Evolutionary conservation across 2,113 vertebrate species (phyloP).

Genomic region (Noctilio leporinus): DNA sequence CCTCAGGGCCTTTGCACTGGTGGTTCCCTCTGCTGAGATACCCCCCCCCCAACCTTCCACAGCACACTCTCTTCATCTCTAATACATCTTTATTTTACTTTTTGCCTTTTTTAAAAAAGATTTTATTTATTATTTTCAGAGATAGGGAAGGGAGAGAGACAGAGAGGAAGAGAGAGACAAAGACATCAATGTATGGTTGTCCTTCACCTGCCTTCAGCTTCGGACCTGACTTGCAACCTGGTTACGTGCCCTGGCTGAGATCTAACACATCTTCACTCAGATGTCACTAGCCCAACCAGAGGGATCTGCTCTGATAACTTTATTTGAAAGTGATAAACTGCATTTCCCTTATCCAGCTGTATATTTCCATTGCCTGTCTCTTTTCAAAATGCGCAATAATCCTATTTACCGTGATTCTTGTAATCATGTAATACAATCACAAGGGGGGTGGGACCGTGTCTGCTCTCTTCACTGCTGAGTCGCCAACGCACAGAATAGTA

Average conservation of each 20-base stretch:
- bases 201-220: too few relatives aligned
- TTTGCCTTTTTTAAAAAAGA: too few relatives aligned
- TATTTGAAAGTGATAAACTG: not conserved
- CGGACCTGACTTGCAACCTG: too few relatives aligned
- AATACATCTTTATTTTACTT: not conserved
- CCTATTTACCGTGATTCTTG: not conserved
- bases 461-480: not conserved
- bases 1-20: not conserved
- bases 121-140: too few relatives aligned
- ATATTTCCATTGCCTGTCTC: not conserved
- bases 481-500: not conserved
- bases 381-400: not conserved
- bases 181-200: too few relatives aligned
- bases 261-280: not conserved
- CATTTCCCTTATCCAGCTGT: not conserved
- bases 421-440: not conserved
- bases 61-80: not conserved
- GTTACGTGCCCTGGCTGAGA: too few relatives aligned
- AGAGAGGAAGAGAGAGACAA: too few relatives aligned
- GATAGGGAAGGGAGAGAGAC: too few relatives aligned
- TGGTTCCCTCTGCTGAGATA: not conserved
- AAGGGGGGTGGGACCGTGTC: not conserved
- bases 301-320: not conserved
- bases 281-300: not conserved
- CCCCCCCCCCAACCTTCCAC: not conserved